Conservation (phyloP, 2,113 vertebrate genomes). For the Forbesichthys papilliferus region DNA sequence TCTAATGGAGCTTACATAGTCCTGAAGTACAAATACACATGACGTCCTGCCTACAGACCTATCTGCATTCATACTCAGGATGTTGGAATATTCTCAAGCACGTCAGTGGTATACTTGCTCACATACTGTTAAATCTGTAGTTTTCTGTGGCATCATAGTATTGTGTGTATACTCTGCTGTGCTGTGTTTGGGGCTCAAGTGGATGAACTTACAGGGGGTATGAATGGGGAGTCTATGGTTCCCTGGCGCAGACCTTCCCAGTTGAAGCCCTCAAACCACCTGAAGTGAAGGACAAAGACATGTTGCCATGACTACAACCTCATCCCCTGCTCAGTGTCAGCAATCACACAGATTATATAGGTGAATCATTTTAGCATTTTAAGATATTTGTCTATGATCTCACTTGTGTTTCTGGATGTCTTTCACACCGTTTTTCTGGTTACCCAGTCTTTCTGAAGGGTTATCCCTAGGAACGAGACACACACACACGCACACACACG, state of each 20-base stretch:
- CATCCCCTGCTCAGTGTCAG: background rate
- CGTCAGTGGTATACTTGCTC: no score
- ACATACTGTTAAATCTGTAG: no score
- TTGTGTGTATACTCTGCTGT: background rate
- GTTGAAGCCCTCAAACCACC: constrained; percentile 83
- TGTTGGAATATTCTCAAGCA: no score
- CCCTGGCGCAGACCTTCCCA: constrained; percentile 76
- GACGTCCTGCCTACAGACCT: no score
- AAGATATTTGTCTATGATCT: background rate
- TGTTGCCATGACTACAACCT: constrained; percentile 25
- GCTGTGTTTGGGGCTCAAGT: background rate
- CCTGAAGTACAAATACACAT: no score
- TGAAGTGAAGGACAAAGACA: constrained; percentile 56
- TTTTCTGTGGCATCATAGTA: background rate
- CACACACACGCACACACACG: constrained; percentile 4
- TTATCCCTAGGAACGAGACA: constrained; percentile 64
- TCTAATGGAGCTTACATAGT: no score
- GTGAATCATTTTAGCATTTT: background rate
- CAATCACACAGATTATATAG: background rate
- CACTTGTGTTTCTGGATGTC: constrained; percentile 81
- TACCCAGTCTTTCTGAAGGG: constrained; percentile 72
- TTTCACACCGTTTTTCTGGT: constrained; percentile 74
- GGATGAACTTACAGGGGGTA: constrained; percentile 55
- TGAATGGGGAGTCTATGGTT: constrained; percentile 64
- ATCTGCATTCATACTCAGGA: no score